Evolutionary conservation across 2,888 invertebrate genomes (phyloP), one percentile per base, ranked within the genome.

Genomic region (Clunio marinus): DNA sequence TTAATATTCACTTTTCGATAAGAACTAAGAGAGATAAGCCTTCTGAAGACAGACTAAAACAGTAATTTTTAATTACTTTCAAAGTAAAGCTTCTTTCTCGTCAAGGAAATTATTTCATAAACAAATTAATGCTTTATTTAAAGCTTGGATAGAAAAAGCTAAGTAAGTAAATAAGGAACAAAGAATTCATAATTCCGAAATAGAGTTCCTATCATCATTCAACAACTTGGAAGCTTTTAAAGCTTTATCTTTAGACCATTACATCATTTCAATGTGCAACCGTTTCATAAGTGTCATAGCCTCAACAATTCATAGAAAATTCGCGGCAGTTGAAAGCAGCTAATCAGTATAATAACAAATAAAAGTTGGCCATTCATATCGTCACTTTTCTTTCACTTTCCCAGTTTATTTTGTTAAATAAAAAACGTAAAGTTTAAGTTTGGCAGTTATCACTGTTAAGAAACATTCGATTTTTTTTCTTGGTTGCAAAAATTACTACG

Each of bases 391-490:
- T n/a, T n/a, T n/a, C n/a, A n/a, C n/a, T n/a, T n/a, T n/a, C n/a
- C n/a, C n/a, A n/a, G n/a, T n/a, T n/a, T n/a, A n/a, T n/a, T n/a
- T n/a, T n/a, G n/a, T n/a, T n/a, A n/a, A n/a, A n/a, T 46, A 63
- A 63, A 45, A 45, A 22, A 62, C 37, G 22, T 37, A 24, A 46
- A 45, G n/a, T 63, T 63, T 17, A 45, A 46, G 45, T 63, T 63
- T 63, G 63, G 63, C 63, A 63, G 63, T 63, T 63, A 63, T 63
- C 63, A 63, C 63, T 63, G 63, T 63, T 51, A 51, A 51, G 17
- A 51, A 20, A n/a, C 22, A 22, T 63, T 60, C 41, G 41, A 60
- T 15, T 20, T 58, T 37, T 10, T 35, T 37, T 22, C 7, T 37
- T n/a, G 8, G 10, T 25, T 8, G 27, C 25, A 22, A 27, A 57